phyloP scores from a whole-genome alignment of 2,797 vertebrate species.

The Chloroceryle inda region DNA sequence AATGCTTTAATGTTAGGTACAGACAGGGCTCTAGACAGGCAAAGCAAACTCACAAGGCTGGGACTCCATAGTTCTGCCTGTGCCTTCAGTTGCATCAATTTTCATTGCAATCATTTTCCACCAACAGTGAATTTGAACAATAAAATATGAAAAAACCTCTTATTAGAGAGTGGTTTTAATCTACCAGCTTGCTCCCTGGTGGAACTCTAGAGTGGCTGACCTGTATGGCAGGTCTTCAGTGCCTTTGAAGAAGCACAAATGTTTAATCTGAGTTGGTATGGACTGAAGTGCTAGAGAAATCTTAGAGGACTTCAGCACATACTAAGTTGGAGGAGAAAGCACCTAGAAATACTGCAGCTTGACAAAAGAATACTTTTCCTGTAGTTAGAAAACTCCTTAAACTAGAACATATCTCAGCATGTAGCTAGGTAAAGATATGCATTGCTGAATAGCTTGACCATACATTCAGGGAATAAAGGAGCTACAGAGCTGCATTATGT shows the following conservation, averaged over 20 bases:
- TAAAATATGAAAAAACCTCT: not conserved
- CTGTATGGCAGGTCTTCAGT: not conserved
- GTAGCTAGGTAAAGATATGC: not conserved
- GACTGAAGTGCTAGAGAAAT: not conserved
- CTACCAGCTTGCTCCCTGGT: not conserved
- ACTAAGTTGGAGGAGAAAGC: slow-evolving; percentile 11
- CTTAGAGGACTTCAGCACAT: not conserved
- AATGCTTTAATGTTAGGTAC: not conserved
- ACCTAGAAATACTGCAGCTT: slow-evolving; percentile 38
- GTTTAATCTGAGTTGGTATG: not conserved
- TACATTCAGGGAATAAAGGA: not conserved
- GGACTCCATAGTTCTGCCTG: not conserved
- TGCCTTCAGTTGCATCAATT: not conserved
- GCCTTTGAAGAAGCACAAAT: not conserved
- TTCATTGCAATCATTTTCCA: not conserved
- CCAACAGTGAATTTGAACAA: not conserved
- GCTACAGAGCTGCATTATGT: not conserved
- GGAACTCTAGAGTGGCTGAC: not conserved
- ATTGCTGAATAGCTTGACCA: not conserved
- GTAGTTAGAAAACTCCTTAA: slow-evolving; percentile 40
- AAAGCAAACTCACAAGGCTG: fast-evolving
- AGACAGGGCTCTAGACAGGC: not conserved
- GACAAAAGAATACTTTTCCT: slow-evolving; percentile 46
- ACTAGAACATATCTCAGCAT: slow-evolving; percentile 67
- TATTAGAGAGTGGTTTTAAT: not conserved